Conservation (phyloP, 2,113 vertebrate genomes). For the Leptodactylus fuscus region DNA sequence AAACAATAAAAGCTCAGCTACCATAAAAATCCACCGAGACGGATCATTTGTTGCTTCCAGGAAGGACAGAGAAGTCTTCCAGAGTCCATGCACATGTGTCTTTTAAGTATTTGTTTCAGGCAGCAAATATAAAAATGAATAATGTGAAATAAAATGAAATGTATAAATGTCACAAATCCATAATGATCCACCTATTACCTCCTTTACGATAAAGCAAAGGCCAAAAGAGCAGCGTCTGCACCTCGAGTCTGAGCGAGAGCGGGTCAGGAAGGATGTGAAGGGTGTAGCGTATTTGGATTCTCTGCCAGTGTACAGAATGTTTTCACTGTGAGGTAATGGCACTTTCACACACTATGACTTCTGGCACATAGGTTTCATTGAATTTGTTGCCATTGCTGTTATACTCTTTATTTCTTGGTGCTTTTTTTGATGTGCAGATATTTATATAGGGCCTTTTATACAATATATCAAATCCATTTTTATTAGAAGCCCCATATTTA, state of each 20-base stretch:
- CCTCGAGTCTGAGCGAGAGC: constrained; percentile 72
- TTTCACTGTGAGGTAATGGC: constrained; percentile 62
- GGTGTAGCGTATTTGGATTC: constrained; percentile 69
- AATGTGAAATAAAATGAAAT: too few relatives aligned
- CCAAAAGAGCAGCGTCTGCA: constrained; percentile 33
- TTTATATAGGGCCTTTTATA: not conserved
- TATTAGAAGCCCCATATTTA: too few relatives aligned
- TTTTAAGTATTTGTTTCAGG: too few relatives aligned
- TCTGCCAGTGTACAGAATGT: constrained; percentile 62
- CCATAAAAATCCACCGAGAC: too few relatives aligned
- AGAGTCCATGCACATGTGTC: too few relatives aligned
- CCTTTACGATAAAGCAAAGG: not conserved
- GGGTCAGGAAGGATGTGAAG: constrained; percentile 76
- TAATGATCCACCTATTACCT: not conserved
- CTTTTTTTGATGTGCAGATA: not conserved
- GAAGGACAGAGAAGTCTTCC: too few relatives aligned
- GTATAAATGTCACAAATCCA: not conserved
- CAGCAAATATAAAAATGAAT: too few relatives aligned
- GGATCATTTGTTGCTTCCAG: too few relatives aligned
- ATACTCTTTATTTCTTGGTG: not conserved
- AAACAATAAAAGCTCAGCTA: too few relatives aligned
- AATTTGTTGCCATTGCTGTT: not conserved
- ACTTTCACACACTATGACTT: constrained; percentile 27
- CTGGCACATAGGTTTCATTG: constrained; percentile 4
- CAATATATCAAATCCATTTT: too few relatives aligned